Evolutionary conservation across 2,797 vertebrate species (phyloP).

Genomic region (Florisuga fusca): DNA sequence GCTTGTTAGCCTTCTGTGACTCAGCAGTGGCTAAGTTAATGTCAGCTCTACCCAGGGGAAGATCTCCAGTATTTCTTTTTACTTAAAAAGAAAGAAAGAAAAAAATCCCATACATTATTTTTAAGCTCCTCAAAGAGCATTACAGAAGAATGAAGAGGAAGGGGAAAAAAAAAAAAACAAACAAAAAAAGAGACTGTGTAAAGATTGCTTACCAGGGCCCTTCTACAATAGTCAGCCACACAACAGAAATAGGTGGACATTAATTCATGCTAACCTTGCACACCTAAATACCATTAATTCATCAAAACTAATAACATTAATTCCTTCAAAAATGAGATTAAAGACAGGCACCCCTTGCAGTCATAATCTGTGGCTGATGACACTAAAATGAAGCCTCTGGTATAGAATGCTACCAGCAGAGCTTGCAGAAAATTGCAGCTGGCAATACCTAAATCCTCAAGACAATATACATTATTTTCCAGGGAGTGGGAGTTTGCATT

Average conservation of each 20-base stretch:
- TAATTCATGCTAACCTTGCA: conserved; percentile 77
- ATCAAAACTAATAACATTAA: conserved; percentile 81
- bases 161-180: neutral
- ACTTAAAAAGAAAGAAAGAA: conserved; percentile 44
- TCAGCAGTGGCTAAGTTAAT: conserved; percentile 63
- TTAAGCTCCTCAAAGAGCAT: conserved; percentile 50
- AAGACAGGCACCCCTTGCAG: conserved; percentile 72
- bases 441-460: neutral
- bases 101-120: conserved; percentile 32
- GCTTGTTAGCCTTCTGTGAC: conserved; percentile 49
- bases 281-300: conserved; percentile 81
- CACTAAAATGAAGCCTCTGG: conserved; percentile 43
- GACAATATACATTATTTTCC: conserved; percentile 57
- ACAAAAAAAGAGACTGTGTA: neutral
- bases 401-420: conserved; percentile 58
- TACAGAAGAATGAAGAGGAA: conserved; percentile 49
- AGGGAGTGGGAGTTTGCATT: neutral
- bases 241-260: conserved; percentile 71
- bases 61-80: conserved; percentile 50
- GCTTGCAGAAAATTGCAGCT: conserved; percentile 30
- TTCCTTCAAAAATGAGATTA: conserved; percentile 82
- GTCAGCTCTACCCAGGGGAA: conserved; percentile 50
- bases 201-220: conserved; percentile 55
- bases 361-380: conserved; percentile 75
- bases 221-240: conserved; percentile 48